phyloP scores from a whole-genome alignment of 2,113 vertebrate species.

The Noctilio leporinus region DNA sequence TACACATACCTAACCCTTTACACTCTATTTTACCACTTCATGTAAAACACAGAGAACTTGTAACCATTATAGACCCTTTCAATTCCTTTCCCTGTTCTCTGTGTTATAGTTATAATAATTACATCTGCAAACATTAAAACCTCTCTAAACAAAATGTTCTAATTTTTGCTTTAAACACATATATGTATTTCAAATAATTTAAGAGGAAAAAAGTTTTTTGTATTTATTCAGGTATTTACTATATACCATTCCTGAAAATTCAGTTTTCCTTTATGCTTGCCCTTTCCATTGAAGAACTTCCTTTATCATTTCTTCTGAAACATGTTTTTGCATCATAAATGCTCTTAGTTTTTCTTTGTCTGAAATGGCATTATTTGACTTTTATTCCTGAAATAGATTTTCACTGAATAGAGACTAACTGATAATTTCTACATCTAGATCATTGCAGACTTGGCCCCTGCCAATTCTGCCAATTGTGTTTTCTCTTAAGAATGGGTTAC shows the following conservation, averaged over 20 bases:
- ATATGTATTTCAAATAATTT: neutral
- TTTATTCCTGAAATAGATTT: neutral
- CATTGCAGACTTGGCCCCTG: neutral
- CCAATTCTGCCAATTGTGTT: neutral
- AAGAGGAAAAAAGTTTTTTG: neutral
- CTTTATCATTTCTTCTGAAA: neutral
- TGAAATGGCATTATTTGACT: neutral
- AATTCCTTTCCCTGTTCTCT: neutral
- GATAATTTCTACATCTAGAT: neutral
- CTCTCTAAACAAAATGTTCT: neutral
- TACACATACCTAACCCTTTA: neutral
- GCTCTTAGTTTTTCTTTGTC: neutral
- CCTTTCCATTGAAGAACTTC: neutral
- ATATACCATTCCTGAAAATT: neutral
- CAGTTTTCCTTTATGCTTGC: neutral
- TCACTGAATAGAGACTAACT: neutral
- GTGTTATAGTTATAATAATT: neutral
- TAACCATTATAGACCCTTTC: neutral
- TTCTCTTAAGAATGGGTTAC: neutral
- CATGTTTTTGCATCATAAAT: neutral
- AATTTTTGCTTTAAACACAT: neutral
- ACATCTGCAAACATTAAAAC: neutral
- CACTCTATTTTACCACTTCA: neutral
- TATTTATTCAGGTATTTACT: neutral
- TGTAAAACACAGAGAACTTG: neutral